Conservation (phyloP, 2,797 vertebrate genomes). For the Crocodylus rhombifer region DNA sequence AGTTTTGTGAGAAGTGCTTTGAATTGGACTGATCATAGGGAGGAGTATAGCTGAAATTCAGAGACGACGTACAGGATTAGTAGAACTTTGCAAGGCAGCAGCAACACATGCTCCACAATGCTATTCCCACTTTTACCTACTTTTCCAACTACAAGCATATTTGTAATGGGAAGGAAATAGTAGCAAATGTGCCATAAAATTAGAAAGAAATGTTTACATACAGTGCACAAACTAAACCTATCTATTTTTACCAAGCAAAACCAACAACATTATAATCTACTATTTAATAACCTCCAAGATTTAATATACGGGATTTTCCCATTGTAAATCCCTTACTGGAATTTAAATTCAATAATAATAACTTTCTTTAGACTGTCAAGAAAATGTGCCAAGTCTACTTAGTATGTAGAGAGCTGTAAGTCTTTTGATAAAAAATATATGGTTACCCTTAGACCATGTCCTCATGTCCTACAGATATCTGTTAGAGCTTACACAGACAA, state of each 20-base stretch:
- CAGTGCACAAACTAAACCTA: fast-evolving
- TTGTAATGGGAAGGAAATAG: not conserved
- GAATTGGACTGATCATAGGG: not conserved
- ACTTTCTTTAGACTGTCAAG: not conserved
- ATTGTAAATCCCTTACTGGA: not conserved
- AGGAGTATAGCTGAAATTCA: not conserved
- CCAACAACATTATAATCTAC: not conserved
- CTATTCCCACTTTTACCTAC: not conserved
- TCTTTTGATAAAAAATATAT: not conserved
- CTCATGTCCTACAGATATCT: not conserved
- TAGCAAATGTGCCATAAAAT: fast-evolving
- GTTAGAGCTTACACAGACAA: not conserved
- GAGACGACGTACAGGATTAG: not conserved
- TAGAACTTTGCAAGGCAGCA: not conserved
- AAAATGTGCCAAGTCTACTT: too few species aligned
- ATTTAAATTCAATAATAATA: not conserved
- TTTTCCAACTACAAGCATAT: not conserved
- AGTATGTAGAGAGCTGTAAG: too few species aligned
- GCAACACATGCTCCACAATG: not conserved
- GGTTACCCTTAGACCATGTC: not conserved
- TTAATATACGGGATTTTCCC: not conserved
- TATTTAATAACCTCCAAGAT: not conserved
- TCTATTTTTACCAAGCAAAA: not conserved
- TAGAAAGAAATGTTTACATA: not conserved
- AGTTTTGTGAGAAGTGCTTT: not conserved